These are phyloP conservation scores for Dryadula phaetusa DNA, from an alignment of 2,888 invertebrate genomes.

Conservation along the genomic window DNA sequence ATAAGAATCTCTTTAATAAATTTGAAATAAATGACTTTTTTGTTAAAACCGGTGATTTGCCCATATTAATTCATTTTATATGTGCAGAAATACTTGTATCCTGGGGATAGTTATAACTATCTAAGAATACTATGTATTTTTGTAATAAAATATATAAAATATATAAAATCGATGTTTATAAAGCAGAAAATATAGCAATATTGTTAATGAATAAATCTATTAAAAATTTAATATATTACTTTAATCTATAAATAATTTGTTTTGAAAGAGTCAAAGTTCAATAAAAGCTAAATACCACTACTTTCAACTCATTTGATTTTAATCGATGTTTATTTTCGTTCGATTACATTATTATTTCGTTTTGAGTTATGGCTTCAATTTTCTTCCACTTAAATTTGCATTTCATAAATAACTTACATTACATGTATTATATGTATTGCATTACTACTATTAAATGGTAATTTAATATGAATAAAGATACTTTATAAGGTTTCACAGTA, in stretches of 20 bases:
- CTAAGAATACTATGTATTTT: no score
- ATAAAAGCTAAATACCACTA: conserved; percentile 17
- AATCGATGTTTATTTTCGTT: conserved; percentile 8
- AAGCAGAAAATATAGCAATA: no score
- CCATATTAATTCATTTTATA: no score
- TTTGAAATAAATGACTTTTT: background rate
- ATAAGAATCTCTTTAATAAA: background rate
- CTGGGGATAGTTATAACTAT: no score
- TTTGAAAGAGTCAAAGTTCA: conserved; percentile 28
- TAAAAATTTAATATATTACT: no score
- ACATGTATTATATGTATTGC: background rate
- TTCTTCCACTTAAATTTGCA: conserved; percentile 24
- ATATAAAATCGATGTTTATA: no score
- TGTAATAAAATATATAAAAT: no score
- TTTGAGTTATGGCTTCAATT: conserved; percentile 5
- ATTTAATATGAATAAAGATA: background rate
- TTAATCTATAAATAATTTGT: no score
- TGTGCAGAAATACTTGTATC: no score
- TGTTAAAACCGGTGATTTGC: no score
- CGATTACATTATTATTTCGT: conserved; percentile 20
- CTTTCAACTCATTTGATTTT: conserved; percentile 24
- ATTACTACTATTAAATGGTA: background rate
- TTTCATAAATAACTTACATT: conserved; percentile 5
- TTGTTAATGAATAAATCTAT: no score
- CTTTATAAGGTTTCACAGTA: no score